Evolutionary conservation across 1,140 invertebrate species (phyloP), one percentile per base, ranked within the genome.

Genomic region (Hormaphis cornu): DNA sequence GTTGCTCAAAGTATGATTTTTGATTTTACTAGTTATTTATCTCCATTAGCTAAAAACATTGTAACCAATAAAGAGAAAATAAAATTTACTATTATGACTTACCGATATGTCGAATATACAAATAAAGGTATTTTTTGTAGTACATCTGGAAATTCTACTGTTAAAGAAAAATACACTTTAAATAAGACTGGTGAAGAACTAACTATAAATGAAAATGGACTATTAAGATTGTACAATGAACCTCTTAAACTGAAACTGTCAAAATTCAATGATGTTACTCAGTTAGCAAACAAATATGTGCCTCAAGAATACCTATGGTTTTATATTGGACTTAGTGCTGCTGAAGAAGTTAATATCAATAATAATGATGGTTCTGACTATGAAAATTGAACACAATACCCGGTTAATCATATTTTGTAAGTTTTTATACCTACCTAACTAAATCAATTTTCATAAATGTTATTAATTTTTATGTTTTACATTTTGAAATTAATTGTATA

Each of bases 51-150:
- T 30, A 69, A 69, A 48, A 69, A 69, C 35, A n/a, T 48, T 35
- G 20, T 69, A 22, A 69, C 44, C 1, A 69, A 69, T 12, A 69
- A 48, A 37, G 42, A 69, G 4, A 69, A 69, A 37, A 16, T n/a
- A 30, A 69, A 69, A 69, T 69, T 69, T 69, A 48, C 22, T 20
- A 69, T 69, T 24, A 48, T 50, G 30, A 14, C 42, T 26, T 69
- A 69, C 12, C 37, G 46, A n/a, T 69, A 48, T 26, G 18, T 69
- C 2, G 20, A 44, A 50, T 69, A 69, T 30, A 48, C 8, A 22
- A 35, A 48, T 0, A 3, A 37, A 69, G 48, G 14, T 16, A 30
- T 69, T 22, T 24, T 35, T 50, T 69, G 46, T 52, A 50, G 63
- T 50, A 22, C 16, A 48, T 30, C 42, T 69, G 44, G 22, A 30